Percentiles rank a stretch among this genome's conserved stretches.
Evolutionary conservation across 2,113 vertebrate species (phyloP).

Genomic region (Petrocephalus microphthalmus): DNA sequence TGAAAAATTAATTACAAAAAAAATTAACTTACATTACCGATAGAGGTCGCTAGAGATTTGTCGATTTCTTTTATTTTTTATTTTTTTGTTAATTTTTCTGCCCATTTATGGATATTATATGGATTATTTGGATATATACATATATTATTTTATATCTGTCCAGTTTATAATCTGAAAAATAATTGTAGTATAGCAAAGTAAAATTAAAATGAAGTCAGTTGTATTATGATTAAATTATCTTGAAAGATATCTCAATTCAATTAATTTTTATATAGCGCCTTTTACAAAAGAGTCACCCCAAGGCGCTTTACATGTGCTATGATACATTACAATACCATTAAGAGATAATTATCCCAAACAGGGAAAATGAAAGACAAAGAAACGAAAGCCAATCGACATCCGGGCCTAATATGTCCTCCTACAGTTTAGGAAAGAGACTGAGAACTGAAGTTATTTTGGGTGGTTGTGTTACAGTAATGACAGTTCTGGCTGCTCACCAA

Average conservation of each 20-base stretch:
- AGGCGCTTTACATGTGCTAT: too few species aligned
- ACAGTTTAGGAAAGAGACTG: background rate
- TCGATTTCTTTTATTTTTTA: background rate
- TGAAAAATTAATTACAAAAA: background rate
- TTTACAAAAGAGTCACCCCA: too few species aligned
- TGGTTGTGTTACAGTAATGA: background rate
- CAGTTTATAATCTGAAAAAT: background rate
- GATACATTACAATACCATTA: too few species aligned
- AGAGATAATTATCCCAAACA: too few species aligned
- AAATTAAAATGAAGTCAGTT: background rate
- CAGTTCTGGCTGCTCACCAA: background rate
- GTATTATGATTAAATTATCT: background rate
- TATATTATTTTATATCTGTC: background rate
- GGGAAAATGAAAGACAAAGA: too few species aligned
- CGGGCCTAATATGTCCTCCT: background rate
- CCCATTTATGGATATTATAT: background rate
- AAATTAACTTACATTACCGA: background rate
- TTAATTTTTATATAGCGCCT: too few species aligned
- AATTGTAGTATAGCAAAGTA: background rate
- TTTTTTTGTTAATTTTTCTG: background rate
- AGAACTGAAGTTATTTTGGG: background rate
- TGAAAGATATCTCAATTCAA: background rate
- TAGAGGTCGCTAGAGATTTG: slow-evolving; percentile 8
- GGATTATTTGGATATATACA: too few species aligned
- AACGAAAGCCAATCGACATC: background rate